These are phyloP conservation scores for Brotogeris chrysoptera DNA, from an alignment of 2,797 vertebrate genomes.

Conservation along the genomic window DNA sequence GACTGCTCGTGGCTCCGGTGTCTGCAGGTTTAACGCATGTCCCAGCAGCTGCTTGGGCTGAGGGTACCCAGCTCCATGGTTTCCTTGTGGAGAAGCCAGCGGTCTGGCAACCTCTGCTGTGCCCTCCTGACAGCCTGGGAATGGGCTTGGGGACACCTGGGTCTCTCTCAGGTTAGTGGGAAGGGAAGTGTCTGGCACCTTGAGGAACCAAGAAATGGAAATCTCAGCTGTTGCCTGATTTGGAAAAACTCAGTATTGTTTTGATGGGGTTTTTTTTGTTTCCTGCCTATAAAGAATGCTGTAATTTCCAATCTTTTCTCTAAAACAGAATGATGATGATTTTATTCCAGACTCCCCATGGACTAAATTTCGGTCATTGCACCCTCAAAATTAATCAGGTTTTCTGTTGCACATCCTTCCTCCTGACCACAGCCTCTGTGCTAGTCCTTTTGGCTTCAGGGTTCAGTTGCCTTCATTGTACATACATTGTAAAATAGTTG, in stretches of 20 bases:
- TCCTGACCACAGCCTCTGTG: not conserved
- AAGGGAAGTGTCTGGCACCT: not conserved
- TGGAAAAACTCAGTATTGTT: slow-evolving; percentile 4
- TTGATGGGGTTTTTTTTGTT: not conserved
- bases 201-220: not conserved
- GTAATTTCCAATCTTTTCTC: not conserved
- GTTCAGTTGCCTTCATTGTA: not conserved
- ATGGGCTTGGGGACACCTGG: not conserved
- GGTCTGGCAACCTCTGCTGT: not conserved
- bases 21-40: not conserved
- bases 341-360: not conserved
- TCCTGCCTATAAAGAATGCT: not conserved
- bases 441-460: not conserved
- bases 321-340: not conserved
- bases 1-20: not conserved
- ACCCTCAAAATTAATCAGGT: not conserved
- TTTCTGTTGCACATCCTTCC: not conserved
- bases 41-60: not conserved
- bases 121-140: not conserved
- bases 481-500: not conserved
- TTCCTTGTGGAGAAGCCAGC: not conserved
- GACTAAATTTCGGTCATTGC: not conserved
- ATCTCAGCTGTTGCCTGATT: not conserved
- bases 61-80: slow-evolving; percentile 2
- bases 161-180: not conserved